Base-by-base conservation (phyloP, 1,140 invertebrate genomes). In the Schlechtendalia chinensis region DNA sequence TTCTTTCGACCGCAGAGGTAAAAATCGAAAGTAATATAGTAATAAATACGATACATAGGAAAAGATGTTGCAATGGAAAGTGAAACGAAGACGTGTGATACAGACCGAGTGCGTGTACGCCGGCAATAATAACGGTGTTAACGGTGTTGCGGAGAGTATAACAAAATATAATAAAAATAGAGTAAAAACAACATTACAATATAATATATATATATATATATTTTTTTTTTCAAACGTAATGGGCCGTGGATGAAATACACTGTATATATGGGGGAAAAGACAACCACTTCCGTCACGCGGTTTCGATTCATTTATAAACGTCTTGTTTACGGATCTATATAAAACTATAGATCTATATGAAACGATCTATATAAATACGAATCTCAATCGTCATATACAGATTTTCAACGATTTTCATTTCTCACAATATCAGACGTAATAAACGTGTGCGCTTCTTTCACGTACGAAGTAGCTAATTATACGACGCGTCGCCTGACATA, bases 61-160 rank as follows among this genome's bases (percentile, higher is more conserved):
- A 79, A 79, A 79, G 75, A 79, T 61, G 75, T 79, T 79, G 75
- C 75, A 61, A 61, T 79, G 75, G 75, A 79, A 79, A 79, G 75
- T 79, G 75, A 79, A 79, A 79, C 75, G 75, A 79, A 58, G 75
- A 79, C 75, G 75, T 79, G 75, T 79, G 75, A 79, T 63, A 79
- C 75, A 24, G 74, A 47, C 74, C 74, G 75, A 79, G 56, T 63
- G 58, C 56, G 45, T 47, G 17, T 58, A 54, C 67, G 47, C 45
- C 47, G 45, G 45, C 1, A 19, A 72, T 53, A 72, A 72, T 72
- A 72, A 72, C 45, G 45, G 45, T 71, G 45, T 53, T 67, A 67
- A 67, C 63, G 63, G 29, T 53, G 67, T 22, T 8, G 39, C 67
- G 45, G 69, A 72, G 8, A 69, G n/a, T 50, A 69, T 69, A 69